Evolutionary conservation across 92 coral and sea anemone genomes (phyloP).

Genomic region (Phymanthus crucifer): DNA sequence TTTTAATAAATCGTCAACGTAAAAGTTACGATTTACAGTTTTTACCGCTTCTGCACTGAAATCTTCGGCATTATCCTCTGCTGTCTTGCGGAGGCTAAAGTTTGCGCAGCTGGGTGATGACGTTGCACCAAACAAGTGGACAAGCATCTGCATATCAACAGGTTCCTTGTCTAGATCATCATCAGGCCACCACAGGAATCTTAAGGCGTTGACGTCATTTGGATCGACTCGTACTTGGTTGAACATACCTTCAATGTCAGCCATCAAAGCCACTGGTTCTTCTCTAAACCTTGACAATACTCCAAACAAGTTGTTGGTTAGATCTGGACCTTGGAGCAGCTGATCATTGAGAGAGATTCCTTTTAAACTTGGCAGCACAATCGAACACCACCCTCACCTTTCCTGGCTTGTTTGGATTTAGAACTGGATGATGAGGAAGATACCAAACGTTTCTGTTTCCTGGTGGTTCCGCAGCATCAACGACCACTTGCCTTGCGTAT

Average conservation of each 20-base stretch:
- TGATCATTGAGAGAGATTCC: slow-evolving; percentile 33
- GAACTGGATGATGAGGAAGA: slow-evolving; percentile 48
- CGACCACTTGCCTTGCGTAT: slow-evolving; percentile 20
- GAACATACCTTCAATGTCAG: slow-evolving; percentile 38
- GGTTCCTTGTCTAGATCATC: slow-evolving; percentile 8
- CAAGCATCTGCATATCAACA: slow-evolving; percentile 34
- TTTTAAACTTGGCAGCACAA: slow-evolving; percentile 34
- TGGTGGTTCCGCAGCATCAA: too few species aligned
- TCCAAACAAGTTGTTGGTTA: slow-evolving; percentile 28
- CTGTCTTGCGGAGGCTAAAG: slow-evolving; percentile 22
- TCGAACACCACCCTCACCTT: slow-evolving; percentile 45
- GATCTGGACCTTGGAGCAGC: slow-evolving; percentile 37
- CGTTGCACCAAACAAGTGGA: slow-evolving; percentile 38
- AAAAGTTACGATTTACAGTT: slow-evolving; percentile 16
- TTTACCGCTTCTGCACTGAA: neutral
- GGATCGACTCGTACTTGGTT: slow-evolving; percentile 18
- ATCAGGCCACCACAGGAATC: slow-evolving; percentile 43
- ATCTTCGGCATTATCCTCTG: slow-evolving; percentile 11
- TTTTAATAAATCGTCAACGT: slow-evolving; percentile 32
- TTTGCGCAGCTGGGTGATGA: slow-evolving; percentile 37
- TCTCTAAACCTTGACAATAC: slow-evolving; percentile 27
- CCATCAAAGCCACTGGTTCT: slow-evolving; percentile 15
- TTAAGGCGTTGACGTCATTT: slow-evolving; percentile 8
- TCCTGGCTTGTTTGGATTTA: slow-evolving; percentile 33
- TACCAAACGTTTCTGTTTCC: slow-evolving; percentile 36